Percentiles rank a stretch among this genome's conserved stretches.
Evolutionary conservation across 2,888 invertebrate species (phyloP).

Genomic region (Lacanobia wlatinum): DNA sequence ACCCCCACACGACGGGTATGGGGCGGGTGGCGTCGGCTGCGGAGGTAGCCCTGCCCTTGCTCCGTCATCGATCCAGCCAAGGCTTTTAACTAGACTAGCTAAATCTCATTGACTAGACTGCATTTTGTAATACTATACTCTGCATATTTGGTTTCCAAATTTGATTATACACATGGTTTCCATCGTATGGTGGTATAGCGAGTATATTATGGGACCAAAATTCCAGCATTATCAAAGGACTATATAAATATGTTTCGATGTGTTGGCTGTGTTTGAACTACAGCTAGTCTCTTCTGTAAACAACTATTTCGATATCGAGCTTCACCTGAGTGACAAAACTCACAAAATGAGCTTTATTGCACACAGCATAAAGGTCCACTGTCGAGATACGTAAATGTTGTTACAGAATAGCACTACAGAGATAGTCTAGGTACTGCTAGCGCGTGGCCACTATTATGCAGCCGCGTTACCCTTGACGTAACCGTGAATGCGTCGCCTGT

Average conservation of each 20-base stretch:
- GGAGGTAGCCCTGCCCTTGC: slow-evolving; percentile 71
- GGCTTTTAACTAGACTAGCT: slow-evolving; percentile 37
- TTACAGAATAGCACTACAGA: no score
- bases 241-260: slow-evolving; percentile 10
- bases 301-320: no score
- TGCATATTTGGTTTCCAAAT: no score
- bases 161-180: no score
- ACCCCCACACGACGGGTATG: slow-evolving; percentile 60
- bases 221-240: not conserved
- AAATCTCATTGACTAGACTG: slow-evolving; percentile 42
- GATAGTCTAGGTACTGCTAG: slow-evolving; percentile 21
- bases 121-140: slow-evolving; percentile 12
- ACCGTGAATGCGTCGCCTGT: slow-evolving; percentile 73
- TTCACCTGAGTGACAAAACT: no score
- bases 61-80: slow-evolving; percentile 54
- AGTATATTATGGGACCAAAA: not conserved
- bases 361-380: no score
- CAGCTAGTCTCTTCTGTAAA: no score
- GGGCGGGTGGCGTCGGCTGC: slow-evolving; percentile 49
- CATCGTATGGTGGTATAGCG: not conserved
- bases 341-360: no score
- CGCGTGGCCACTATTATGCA: slow-evolving; percentile 55
- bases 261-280: slow-evolving; percentile 32
- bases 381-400: no score
- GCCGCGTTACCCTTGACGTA: slow-evolving; percentile 74